Conservation (phyloP, 2,797 vertebrate genomes). For the Gymnoscopelus braueri region DNA sequence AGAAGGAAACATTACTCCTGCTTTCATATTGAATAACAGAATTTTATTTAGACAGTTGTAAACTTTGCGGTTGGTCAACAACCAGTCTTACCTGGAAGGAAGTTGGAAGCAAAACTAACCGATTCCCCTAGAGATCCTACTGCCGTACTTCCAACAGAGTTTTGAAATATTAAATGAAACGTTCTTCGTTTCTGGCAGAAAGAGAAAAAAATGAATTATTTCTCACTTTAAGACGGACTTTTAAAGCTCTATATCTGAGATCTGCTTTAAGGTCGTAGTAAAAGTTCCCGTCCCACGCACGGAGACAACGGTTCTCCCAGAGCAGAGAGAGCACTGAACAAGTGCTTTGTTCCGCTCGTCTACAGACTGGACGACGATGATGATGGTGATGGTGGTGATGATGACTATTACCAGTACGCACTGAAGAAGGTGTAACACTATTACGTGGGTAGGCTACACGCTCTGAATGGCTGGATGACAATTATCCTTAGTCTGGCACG, state of each 20-base stretch:
- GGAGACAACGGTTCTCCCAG: slow-evolving; percentile 27
- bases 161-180: neutral
- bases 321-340: slow-evolving; percentile 15
- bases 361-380: slow-evolving; percentile 31
- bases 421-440: neutral
- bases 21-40: too few relatives aligned
- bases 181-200: neutral
- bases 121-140: too few relatives aligned
- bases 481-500: too few relatives aligned
- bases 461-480: too few relatives aligned
- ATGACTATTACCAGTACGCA: neutral
- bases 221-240: neutral
- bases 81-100: neutral
- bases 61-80: too few relatives aligned
- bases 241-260: neutral
- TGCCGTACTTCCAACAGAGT: too few relatives aligned
- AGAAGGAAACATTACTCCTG: too few relatives aligned
- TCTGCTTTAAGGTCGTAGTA: neutral
- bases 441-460: neutral
- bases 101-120: neutral
- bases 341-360: slow-evolving; percentile 61
- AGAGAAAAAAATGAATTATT: fast-evolving
- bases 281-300: slow-evolving; percentile 2
- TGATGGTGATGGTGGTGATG: too few relatives aligned
- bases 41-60: too few relatives aligned